Evolutionary conservation across 2,113 vertebrate species (phyloP).

Genomic region (Pangasianodon gigas): DNA sequence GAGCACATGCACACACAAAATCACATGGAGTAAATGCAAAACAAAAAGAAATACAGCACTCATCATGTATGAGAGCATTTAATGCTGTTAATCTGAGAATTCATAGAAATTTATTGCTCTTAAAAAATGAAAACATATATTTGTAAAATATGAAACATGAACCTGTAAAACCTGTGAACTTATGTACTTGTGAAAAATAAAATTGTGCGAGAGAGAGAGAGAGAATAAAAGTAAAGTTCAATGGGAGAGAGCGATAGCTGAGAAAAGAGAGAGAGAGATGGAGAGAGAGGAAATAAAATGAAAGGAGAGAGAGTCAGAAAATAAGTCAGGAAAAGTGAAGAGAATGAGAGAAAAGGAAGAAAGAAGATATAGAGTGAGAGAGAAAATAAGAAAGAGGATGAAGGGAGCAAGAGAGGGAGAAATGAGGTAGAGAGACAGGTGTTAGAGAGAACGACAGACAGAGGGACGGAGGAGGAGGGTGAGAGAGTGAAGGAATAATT

Average conservation of each 20-base stretch:
- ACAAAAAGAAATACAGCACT: neutral
- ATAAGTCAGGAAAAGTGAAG: neutral
- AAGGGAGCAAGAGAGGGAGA: neutral
- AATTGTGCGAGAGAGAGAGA: neutral
- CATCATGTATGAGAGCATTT: neutral
- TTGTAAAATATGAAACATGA: neutral
- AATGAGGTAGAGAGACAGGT: neutral
- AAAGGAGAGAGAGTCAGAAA: neutral
- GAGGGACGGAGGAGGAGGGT: neutral
- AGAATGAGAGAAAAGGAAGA: neutral
- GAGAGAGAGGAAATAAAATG: neutral
- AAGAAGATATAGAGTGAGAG: neutral
- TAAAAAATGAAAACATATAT: too few relatives aligned
- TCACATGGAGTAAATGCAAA: neutral
- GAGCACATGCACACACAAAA: too few relatives aligned
- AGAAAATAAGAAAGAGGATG: neutral
- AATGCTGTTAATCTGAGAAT: too few relatives aligned
- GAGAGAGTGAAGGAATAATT: neutral
- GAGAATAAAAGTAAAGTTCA: too few relatives aligned
- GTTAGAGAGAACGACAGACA: neutral
- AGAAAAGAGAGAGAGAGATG: neutral
- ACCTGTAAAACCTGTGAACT: too few relatives aligned
- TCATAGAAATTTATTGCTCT: too few relatives aligned
- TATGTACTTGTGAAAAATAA: neutral
- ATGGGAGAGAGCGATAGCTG: too few relatives aligned